phyloP scores from a whole-genome alignment of 2,888 invertebrate genomes.

The Boloria selene region DNA sequence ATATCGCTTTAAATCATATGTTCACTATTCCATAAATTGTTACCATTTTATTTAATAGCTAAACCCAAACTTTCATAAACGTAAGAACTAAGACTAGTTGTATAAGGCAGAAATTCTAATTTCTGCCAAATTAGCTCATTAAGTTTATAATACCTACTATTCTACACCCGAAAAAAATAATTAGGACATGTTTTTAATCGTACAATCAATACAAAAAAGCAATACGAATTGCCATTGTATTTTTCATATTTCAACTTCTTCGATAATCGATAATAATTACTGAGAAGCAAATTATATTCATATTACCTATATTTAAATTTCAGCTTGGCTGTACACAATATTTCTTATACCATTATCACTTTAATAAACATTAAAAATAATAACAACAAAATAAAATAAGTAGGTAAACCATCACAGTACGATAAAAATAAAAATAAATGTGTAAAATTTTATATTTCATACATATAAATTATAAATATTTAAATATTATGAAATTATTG shows the following conservation, averaged over 20 bases:
- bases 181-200: neutral
- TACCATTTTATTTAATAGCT: slow-evolving; percentile 21
- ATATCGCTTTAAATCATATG: neutral
- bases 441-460: slow-evolving; percentile 40
- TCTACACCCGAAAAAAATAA: slow-evolving; percentile 19
- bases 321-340: slow-evolving; percentile 41
- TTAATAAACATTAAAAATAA: slow-evolving; percentile 46
- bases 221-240: neutral
- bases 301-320: slow-evolving; percentile 21
- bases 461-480: slow-evolving; percentile 29
- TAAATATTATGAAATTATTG: neutral
- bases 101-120: slow-evolving; percentile 29
- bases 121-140: slow-evolving; percentile 25
- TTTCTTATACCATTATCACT: slow-evolving; percentile 35
- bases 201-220: neutral
- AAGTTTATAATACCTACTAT: slow-evolving; percentile 12
- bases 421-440: slow-evolving; percentile 46
- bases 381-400: slow-evolving; percentile 59
- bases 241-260: neutral
- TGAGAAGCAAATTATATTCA: slow-evolving; percentile 25
- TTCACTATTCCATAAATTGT: slow-evolving; percentile 6
- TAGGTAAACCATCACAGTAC: slow-evolving; percentile 62
- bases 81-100: slow-evolving; percentile 40
- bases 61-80: slow-evolving; percentile 26
- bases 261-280: slow-evolving; percentile 3